Evolutionary conservation across 1,140 invertebrate species (phyloP), one percentile per base, ranked within the genome.

Genomic region (Neodiprion lecontei): DNA sequence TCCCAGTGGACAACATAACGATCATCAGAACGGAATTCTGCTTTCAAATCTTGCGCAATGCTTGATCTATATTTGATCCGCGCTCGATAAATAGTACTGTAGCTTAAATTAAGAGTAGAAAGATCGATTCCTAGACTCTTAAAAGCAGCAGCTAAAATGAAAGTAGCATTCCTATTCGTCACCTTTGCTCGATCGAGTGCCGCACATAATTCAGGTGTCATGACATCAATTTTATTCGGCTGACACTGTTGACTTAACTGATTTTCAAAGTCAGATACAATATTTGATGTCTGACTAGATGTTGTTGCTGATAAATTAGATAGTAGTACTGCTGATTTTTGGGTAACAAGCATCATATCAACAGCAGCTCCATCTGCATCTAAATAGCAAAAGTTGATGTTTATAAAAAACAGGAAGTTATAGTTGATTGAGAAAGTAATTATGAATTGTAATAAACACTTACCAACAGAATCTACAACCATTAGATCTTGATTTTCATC

Each of bases 181-280:
- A 80, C 72, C 72, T 81, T 79, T 70, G 79, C 67, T 70, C 77
- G 11, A 78, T 82, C 81, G 48, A 82, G 76, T 65, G 71, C 80
- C 23, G 76, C 28, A 72, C 67, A 48, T 70, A 81, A 72, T 72
- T 74, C 74, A 9, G 66, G 65, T 70, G 79, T 76, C 70, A 81
- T 69, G 9, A 82, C 17, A 66, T 78, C 67, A 28, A 77, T 79
- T 77, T 71, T 78, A 53, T 65, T 11, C 12, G 17, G 17, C 17
- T 17, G 17, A 17, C 17, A 17, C 17, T 17, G 65, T 69, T 49
- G 17, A 14, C 72, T 67, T 12, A 73, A 14, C 53, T 65, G 53
- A 48, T 40, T 23, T 66, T 73, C 23, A 67, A 67, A 23, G 53
- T 66, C 50, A 73, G 7, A 47, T 28, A 28, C 28, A 47, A 17